Conservation (phyloP, 1,140 invertebrate species). For the Cherax quadricarinatus region DNA sequence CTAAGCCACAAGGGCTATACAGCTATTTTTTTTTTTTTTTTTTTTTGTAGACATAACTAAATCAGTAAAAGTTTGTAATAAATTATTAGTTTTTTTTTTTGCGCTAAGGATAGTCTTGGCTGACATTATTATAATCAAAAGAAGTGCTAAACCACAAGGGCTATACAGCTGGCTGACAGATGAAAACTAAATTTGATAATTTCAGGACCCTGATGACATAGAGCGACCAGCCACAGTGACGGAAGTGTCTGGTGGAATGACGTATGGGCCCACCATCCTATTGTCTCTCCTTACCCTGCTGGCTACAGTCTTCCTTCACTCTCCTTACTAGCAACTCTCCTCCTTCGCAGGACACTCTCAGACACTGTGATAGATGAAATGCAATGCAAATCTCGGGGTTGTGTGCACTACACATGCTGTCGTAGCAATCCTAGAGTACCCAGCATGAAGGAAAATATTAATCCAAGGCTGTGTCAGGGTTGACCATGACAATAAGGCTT, state of each 20-base stretch:
- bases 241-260: conserved; percentile 5
- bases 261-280: background rate
- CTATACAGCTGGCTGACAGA: no score
- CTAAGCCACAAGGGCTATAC: no score
- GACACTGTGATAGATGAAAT: background rate
- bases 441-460: background rate
- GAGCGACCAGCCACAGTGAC: conserved; percentile 33
- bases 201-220: conserved; percentile 57
- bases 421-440: background rate
- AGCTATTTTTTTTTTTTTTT: no score
- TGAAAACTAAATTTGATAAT: no score
- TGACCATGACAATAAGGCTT: background rate
- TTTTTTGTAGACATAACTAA: no score
- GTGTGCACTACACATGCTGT: background rate
- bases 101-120: no score
- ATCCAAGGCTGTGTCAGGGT: background rate
- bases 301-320: background rate
- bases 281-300: background rate
- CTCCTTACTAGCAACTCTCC: background rate
- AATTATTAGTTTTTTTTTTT: no score
- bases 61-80: no score
- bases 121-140: no score
- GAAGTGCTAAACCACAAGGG: no score
- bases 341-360: background rate
- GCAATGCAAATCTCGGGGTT: background rate